A percentile compares a stretch with the other conserved stretches of the same genome.
phyloP scores from a whole-genome alignment of 2,888 invertebrate genomes.

The Drosophila affinis region DNA sequence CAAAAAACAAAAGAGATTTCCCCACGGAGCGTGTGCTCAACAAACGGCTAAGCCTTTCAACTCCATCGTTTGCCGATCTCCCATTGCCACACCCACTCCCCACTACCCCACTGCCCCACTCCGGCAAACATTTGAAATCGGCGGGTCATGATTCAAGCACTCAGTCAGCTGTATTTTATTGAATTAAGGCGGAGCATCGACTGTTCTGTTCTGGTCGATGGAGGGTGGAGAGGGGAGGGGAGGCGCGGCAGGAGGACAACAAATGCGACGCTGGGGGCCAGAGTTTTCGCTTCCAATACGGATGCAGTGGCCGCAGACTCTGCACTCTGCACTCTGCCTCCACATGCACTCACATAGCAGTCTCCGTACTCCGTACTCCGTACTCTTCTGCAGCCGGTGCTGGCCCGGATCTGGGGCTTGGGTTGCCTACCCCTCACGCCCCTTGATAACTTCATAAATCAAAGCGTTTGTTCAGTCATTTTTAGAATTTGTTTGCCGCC shows the following conservation, averaged over 20 bases:
- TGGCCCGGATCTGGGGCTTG: not conserved
- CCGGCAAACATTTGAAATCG: slow-evolving; percentile 73
- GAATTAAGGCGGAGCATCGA: slow-evolving; percentile 63
- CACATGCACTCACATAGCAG: not conserved
- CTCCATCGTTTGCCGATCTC: slow-evolving; percentile 37
- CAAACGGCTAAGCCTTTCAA: slow-evolving; percentile 58
- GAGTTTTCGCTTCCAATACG: slow-evolving; percentile 16
- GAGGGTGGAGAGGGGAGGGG: not conserved
- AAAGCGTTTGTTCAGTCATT: slow-evolving; percentile 80
- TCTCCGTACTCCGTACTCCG: not conserved
- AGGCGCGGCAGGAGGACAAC: slow-evolving; percentile 41
- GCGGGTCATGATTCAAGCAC: slow-evolving; percentile 77
- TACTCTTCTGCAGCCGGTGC: not conserved
- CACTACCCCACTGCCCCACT: slow-evolving; percentile 3
- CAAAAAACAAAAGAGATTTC: slow-evolving; percentile 69
- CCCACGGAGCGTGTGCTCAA: slow-evolving; percentile 66
- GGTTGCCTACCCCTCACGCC: not conserved
- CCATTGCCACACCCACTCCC: not conserved
- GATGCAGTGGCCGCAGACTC: slow-evolving; percentile 23
- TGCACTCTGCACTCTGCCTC: not conserved
- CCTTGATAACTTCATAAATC: slow-evolving; percentile 75
- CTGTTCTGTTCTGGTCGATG: slow-evolving; percentile 16
- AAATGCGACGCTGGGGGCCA: slow-evolving; percentile 65
- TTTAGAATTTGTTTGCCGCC: slow-evolving; percentile 74
- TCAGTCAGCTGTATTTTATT: slow-evolving; percentile 78